phyloP scores from a whole-genome alignment of 2,113 vertebrate genomes.

The Riparia riparia region DNA sequence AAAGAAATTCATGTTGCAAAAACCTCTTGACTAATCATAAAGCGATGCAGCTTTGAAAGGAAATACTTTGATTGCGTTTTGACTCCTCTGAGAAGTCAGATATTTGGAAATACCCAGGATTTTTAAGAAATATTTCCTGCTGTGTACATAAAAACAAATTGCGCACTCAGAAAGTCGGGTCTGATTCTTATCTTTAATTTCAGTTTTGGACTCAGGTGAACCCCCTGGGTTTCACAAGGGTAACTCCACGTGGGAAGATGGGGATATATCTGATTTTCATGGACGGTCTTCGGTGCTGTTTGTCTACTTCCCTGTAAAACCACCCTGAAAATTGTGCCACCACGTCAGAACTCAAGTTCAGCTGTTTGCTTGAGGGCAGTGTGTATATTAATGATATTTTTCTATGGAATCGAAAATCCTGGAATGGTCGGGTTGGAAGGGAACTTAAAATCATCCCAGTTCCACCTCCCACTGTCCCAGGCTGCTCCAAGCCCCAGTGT shows the following conservation, averaged over 20 bases:
- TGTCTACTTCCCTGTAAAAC: background rate
- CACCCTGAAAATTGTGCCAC: background rate
- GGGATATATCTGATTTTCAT: background rate
- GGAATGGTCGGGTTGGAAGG: background rate
- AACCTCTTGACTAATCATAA: conserved; percentile 66
- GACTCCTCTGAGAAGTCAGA: conserved; percentile 68
- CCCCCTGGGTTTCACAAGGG: background rate
- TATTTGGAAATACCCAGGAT: conserved; percentile 70
- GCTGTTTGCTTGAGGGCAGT: background rate
- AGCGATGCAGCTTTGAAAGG: conserved; percentile 70
- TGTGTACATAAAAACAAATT: conserved; percentile 10
- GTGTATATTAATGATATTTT: background rate
- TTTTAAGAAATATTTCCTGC: conserved; percentile 61
- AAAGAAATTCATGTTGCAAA: conserved; percentile 62
- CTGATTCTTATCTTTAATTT: background rate
- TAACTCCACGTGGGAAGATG: background rate
- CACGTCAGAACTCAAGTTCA: background rate
- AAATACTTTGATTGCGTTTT: conserved; percentile 74
- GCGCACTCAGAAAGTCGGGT: background rate
- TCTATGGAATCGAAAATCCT: background rate
- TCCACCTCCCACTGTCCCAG: background rate
- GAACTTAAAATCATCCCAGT: accelerated
- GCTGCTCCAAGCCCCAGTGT: background rate
- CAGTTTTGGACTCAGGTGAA: background rate
- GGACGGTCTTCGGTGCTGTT: background rate